phyloP scores from a whole-genome alignment of 2,113 vertebrate species.

The Cyphomyrus discorhynchus region DNA sequence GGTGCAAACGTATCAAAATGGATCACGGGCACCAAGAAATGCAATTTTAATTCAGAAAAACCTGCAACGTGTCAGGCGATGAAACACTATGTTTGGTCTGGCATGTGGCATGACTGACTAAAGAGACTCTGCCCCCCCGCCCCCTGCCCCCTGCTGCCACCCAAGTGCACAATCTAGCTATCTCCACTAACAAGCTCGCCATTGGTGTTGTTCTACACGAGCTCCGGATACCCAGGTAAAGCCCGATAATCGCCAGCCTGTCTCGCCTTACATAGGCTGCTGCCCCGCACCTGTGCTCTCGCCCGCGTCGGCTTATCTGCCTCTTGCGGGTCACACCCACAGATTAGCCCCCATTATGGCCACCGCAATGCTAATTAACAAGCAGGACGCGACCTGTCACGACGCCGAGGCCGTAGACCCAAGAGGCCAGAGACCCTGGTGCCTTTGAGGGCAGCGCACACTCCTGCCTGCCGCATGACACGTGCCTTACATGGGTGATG shows the following conservation, averaged over 20 bases:
- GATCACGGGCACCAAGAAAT: background rate
- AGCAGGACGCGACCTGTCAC: background rate
- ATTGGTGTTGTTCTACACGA: background rate
- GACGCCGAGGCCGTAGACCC: background rate
- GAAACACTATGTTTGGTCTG: background rate
- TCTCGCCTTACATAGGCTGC: conserved; percentile 22
- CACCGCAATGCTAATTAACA: conserved; percentile 1
- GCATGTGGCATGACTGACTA: background rate
- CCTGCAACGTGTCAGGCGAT: background rate
- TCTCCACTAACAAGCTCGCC: background rate
- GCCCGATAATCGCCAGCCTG: background rate
- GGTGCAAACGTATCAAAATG: background rate
- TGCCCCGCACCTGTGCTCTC: conserved; percentile 7
- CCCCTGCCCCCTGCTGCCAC: background rate
- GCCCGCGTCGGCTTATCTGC: conserved; percentile 4
- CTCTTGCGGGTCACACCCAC: conserved; percentile 12
- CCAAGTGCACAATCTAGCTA: background rate
- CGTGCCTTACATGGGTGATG: background rate
- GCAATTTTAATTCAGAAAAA: background rate
- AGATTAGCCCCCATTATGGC: conserved; percentile 19
- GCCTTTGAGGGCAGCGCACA: background rate
- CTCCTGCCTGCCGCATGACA: background rate
- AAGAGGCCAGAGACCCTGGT: background rate
- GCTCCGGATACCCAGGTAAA: background rate
- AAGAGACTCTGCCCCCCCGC: background rate